Percentiles rank a stretch among this genome's conserved stretches.
These are phyloP conservation scores for Sebastes dallii DNA, from an alignment of 2,797 vertebrate species.

Conservation along the genomic window DNA sequence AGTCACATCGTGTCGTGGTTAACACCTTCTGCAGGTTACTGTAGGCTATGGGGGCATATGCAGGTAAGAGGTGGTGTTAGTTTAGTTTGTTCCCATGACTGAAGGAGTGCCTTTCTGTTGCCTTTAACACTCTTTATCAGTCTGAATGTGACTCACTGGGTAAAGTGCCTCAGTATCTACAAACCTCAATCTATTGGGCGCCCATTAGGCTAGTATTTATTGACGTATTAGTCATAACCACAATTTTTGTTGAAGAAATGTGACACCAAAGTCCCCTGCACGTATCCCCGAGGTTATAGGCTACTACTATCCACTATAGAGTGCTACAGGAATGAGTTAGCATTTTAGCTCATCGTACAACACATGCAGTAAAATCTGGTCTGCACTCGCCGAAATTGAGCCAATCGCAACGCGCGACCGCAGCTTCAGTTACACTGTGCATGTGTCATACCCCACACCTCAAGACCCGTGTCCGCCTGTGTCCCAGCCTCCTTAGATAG, in stretches of 20 bases:
- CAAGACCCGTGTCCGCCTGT: too few species aligned
- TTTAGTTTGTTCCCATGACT: not conserved
- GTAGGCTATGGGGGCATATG: not conserved
- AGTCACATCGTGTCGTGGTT: not conserved
- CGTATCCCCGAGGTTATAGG: not conserved
- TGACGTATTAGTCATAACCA: not conserved
- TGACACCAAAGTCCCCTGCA: not conserved
- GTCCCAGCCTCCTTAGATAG: fast-evolving
- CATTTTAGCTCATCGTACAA: too few species aligned
- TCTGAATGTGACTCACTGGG: constrained; percentile 4
- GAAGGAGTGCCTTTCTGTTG: not conserved
- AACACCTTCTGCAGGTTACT: not conserved
- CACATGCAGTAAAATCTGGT: too few species aligned
- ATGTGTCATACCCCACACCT: too few species aligned
- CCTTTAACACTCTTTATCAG: not conserved
- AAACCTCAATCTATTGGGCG: not conserved
- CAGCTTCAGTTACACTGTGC: too few species aligned
- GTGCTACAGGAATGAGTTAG: too few species aligned
- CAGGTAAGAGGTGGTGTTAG: fast-evolving
- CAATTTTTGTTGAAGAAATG: not conserved
- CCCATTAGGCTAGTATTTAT: not conserved
- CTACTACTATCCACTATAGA: not conserved
- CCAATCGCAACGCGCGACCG: too few species aligned
- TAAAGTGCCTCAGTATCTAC: not conserved
- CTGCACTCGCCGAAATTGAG: too few species aligned